Percentiles rank a stretch among this genome's conserved stretches.
Evolutionary conservation across 2,797 vertebrate species (phyloP).

Genomic region (Halcyon smyrnensis): DNA sequence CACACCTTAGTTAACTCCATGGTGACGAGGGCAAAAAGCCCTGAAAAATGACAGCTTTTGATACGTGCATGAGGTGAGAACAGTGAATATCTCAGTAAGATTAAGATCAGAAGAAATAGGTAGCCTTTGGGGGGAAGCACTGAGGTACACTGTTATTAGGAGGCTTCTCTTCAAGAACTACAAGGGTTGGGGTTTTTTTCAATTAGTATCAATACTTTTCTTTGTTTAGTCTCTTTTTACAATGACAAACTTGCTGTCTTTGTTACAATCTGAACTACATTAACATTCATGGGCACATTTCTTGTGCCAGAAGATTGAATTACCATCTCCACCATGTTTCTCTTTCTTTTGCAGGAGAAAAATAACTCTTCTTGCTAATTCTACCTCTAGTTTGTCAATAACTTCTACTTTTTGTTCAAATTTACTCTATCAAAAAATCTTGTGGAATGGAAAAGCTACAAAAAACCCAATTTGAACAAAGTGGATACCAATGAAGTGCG

Average conservation of each 20-base stretch:
- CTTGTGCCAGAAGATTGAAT: neutral
- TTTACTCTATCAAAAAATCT: neutral
- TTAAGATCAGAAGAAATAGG: neutral
- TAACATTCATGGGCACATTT: neutral
- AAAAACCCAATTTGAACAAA: neutral
- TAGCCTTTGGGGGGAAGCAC: neutral
- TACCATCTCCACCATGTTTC: neutral
- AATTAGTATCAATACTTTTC: neutral
- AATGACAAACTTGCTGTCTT: neutral
- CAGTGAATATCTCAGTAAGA: neutral
- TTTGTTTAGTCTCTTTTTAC: neutral
- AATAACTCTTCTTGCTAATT: neutral
- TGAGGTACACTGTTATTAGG: neutral
- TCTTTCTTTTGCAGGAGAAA: neutral
- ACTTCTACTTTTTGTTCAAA: neutral
- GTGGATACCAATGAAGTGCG: neutral
- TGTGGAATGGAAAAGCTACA: neutral
- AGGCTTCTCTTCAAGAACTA: neutral
- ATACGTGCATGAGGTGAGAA: neutral
- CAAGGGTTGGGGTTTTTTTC: neutral
- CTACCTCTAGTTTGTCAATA: neutral
- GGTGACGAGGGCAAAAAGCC: neutral
- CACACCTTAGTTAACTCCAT: rapidly evolving
- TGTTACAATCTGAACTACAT: neutral
- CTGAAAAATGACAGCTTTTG: neutral